phyloP scores from a whole-genome alignment of 2,113 vertebrate genomes.

The Egretta garzetta region DNA sequence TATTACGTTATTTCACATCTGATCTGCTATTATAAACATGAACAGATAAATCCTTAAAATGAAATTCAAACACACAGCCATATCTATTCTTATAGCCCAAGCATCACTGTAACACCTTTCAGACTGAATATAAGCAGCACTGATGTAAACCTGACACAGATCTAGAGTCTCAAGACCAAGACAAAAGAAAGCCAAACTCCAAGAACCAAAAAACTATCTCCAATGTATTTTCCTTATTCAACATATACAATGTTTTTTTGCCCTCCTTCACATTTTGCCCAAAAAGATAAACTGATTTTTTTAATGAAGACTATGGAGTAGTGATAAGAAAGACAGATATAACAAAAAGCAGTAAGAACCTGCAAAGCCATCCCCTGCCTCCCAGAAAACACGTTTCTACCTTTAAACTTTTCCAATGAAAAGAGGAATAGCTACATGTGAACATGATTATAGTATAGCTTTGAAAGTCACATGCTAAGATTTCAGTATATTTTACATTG shows the following conservation, averaged over 20 bases:
- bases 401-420: not conserved
- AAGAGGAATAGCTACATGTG: not conserved
- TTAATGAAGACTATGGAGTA: not conserved
- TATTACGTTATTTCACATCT: not conserved
- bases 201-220: not conserved
- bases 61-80: not conserved
- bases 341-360: not conserved
- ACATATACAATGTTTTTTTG: fast-evolving
- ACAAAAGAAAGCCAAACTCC: not conserved
- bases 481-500: not conserved
- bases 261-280: not conserved
- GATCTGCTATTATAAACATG: not conserved
- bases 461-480: not conserved
- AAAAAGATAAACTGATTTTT: not conserved
- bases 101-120: not conserved
- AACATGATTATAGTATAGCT: not conserved
- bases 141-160: not conserved
- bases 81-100: not conserved
- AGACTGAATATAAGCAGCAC: not conserved
- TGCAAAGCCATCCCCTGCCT: not conserved
- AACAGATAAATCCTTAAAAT: not conserved
- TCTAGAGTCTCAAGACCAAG: not conserved
- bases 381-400: not conserved
- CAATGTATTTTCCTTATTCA: not conserved
- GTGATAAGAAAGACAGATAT: not conserved